Percentiles rank a stretch among this genome's conserved stretches.
Conservation (phyloP, 2,113 vertebrate species). For the Ageneiosus marmoratus region DNA sequence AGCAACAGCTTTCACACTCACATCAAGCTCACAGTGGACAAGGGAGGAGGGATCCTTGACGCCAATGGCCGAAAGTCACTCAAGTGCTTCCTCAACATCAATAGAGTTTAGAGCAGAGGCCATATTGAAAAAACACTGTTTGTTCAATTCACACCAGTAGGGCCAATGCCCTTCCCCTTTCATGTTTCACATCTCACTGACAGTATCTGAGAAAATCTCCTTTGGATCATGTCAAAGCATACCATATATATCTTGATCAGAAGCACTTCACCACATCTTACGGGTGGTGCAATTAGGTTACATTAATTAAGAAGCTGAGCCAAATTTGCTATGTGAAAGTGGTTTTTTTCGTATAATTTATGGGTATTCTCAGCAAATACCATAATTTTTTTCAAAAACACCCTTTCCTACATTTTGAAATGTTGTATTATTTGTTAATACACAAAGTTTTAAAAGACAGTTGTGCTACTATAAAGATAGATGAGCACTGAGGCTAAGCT, state of each 20-base stretch:
- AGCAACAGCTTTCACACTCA: slow-evolving; percentile 70
- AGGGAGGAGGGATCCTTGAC: slow-evolving; percentile 52
- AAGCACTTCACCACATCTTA: slow-evolving; percentile 15
- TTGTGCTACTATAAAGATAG: background rate
- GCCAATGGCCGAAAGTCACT: slow-evolving; percentile 51
- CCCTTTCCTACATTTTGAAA: background rate
- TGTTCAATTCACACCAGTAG: slow-evolving; percentile 52
- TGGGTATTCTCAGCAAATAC: background rate
- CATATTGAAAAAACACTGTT: slow-evolving; percentile 50
- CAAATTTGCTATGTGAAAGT: slow-evolving; percentile 2
- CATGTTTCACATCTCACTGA: slow-evolving; percentile 46
- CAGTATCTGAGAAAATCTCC: slow-evolving; percentile 35
- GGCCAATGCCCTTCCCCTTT: slow-evolving; percentile 45
- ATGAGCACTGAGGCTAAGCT: slow-evolving; percentile 15
- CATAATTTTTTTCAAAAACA: no score
- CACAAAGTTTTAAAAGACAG: slow-evolving; percentile 5
- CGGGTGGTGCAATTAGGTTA: background rate
- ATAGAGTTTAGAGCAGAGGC: slow-evolving; percentile 46
- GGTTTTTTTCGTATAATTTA: background rate
- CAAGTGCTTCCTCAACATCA: slow-evolving; percentile 53
- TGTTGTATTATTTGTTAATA: background rate
- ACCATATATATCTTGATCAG: slow-evolving; percentile 43
- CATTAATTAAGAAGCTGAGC: background rate
- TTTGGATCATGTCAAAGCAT: slow-evolving; percentile 36
- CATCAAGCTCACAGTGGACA: slow-evolving; percentile 60